These are phyloP conservation scores for Otolemur crassicaudatus DNA, from an alignment of 2,797 vertebrate species.

Conservation along the genomic window DNA sequence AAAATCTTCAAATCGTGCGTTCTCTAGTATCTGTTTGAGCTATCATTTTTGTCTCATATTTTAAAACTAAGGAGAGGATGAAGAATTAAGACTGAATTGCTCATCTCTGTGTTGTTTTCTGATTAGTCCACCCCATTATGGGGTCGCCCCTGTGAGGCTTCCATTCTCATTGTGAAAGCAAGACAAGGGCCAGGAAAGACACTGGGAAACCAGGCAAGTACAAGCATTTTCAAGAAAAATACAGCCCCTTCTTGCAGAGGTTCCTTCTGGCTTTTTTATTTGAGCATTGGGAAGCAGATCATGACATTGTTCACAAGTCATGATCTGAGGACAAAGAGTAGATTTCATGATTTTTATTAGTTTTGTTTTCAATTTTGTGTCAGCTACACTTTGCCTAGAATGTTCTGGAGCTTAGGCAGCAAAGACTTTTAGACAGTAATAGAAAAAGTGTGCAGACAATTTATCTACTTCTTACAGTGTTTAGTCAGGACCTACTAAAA, in stretches of 20 bases:
- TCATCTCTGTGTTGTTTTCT: not conserved
- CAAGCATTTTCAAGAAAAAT: not conserved
- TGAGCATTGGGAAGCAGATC: not conserved
- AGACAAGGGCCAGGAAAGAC: not conserved
- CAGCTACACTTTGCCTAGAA: not conserved
- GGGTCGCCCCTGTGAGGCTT: not conserved
- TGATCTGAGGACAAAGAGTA: not conserved
- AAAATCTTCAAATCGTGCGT: not conserved
- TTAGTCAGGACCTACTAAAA: not conserved
- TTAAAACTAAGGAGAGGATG: not conserved
- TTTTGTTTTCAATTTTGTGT: slow-evolving; percentile 16
- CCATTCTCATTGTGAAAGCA: not conserved
- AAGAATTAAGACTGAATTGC: not conserved
- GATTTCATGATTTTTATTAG: not conserved
- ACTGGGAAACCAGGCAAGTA: not conserved
- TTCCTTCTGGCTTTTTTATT: not conserved
- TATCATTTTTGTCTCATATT: not conserved
- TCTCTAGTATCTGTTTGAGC: not conserved
- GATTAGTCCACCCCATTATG: not conserved
- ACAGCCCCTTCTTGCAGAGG: not conserved
- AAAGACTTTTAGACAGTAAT: not conserved
- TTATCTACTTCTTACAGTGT: not conserved
- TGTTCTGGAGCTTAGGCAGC: not conserved
- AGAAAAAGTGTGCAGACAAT: not conserved
- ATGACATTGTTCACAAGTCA: not conserved